Conservation (phyloP, 2,113 vertebrate genomes). For the Urocitellus parryii region DNA sequence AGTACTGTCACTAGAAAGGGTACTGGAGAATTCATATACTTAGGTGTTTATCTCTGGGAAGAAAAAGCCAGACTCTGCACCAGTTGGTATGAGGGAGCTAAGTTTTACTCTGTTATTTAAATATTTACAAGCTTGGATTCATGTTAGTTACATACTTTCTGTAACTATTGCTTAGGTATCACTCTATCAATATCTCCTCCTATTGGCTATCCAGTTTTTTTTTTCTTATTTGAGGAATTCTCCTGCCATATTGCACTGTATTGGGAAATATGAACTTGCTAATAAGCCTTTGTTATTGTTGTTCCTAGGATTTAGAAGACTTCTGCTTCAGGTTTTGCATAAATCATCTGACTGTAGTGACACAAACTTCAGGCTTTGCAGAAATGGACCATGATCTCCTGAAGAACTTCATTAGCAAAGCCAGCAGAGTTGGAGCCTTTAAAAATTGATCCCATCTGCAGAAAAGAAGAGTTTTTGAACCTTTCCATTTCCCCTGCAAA, state of each 20-base stretch:
- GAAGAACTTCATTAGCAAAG: too few species aligned
- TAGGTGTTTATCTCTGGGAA: not conserved
- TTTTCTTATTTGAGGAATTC: not conserved
- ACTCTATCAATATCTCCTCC: not conserved
- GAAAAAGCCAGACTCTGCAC: not conserved
- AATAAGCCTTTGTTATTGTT: slow-evolving; percentile 63
- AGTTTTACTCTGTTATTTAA: slow-evolving; percentile 11
- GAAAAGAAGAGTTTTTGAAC: too few species aligned
- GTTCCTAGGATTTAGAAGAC: slow-evolving; percentile 88
- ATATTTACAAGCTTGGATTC: not conserved
- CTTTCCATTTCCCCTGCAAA: too few species aligned
- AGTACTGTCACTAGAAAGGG: not conserved
- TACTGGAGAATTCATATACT: not conserved
- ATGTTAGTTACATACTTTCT: not conserved
- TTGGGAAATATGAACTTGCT: not conserved
- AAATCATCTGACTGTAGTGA: too few species aligned
- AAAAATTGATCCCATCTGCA: too few species aligned
- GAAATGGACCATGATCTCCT: too few species aligned
- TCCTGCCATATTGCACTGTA: not conserved
- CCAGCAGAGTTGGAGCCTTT: too few species aligned
- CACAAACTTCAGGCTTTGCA: too few species aligned
- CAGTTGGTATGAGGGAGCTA: not conserved
- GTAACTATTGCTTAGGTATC: not conserved
- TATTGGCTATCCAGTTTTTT: not conserved
- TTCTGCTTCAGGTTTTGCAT: too few species aligned